Evolutionary conservation across 2,113 vertebrate species (phyloP).

Genomic region (Mystacornis crossleyi): DNA sequence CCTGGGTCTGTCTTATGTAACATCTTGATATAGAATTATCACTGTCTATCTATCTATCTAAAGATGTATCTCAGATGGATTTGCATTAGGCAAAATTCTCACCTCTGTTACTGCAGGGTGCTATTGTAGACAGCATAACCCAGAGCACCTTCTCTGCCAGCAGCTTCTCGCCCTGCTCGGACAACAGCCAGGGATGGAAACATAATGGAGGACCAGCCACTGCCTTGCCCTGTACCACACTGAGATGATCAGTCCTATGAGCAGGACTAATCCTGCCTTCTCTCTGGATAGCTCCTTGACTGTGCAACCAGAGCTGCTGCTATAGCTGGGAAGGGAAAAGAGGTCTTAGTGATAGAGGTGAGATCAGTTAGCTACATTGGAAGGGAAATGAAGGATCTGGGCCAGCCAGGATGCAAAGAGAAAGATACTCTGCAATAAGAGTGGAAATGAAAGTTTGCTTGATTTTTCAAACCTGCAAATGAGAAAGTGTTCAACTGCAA

Average conservation of each 20-base stretch:
- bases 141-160: background rate
- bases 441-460: background rate
- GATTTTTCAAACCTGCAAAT: background rate
- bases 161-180: rapidly evolving
- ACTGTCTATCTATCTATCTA: background rate
- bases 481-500: background rate
- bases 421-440: background rate
- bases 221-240: background rate
- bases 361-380: background rate
- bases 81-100: background rate
- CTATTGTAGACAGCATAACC: background rate
- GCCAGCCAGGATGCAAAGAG: background rate
- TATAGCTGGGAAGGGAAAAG: background rate
- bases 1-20: background rate
- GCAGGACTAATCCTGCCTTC: background rate
- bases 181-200: background rate
- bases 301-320: background rate
- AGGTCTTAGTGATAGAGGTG: background rate
- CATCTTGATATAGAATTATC: too few relatives aligned
- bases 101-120: background rate
- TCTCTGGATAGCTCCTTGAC: background rate
- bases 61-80: background rate
- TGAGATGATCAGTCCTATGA: background rate
- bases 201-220: rapidly evolving
- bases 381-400: background rate